Percentiles rank a stretch among this genome's conserved stretches.
These are phyloP conservation scores for Mormyrus hasselquistii DNA, from an alignment of 2,797 vertebrate species.

Conservation along the genomic window DNA sequence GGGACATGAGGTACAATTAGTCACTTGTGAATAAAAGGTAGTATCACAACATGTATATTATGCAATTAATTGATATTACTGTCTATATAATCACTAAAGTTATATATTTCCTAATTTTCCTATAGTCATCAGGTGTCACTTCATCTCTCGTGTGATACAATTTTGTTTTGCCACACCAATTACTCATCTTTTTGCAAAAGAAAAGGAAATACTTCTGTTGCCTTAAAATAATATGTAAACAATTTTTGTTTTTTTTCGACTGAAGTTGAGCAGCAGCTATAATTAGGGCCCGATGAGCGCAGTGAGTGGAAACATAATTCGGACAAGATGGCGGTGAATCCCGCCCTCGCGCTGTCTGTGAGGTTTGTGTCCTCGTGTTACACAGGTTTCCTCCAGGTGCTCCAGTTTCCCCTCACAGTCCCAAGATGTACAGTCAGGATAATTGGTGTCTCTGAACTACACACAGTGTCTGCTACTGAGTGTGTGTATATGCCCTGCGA, in stretches of 20 bases:
- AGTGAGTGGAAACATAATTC: background rate
- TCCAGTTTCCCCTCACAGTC: background rate
- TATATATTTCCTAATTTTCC: background rate
- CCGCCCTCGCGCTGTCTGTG: background rate
- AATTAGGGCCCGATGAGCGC: background rate
- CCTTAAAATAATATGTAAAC: background rate
- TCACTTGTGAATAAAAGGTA: background rate
- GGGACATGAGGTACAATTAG: background rate
- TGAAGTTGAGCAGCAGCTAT: background rate
- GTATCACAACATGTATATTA: background rate
- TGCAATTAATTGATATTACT: background rate
- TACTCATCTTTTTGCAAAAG: background rate
- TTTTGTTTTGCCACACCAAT: background rate
- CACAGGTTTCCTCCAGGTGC: background rate
- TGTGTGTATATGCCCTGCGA: background rate
- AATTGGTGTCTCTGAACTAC: background rate
- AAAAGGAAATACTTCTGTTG: background rate
- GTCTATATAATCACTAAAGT: background rate
- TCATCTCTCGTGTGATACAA: background rate
- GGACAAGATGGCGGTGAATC: background rate
- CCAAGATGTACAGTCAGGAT: background rate
- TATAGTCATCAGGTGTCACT: background rate
- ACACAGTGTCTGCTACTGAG: background rate
- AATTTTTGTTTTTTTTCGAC: background rate
- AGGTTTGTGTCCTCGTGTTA: background rate